Percentiles rank a stretch among this genome's conserved stretches.
Evolutionary conservation across 2,888 invertebrate genomes (phyloP).

Genomic region (Netelia melanura): DNA sequence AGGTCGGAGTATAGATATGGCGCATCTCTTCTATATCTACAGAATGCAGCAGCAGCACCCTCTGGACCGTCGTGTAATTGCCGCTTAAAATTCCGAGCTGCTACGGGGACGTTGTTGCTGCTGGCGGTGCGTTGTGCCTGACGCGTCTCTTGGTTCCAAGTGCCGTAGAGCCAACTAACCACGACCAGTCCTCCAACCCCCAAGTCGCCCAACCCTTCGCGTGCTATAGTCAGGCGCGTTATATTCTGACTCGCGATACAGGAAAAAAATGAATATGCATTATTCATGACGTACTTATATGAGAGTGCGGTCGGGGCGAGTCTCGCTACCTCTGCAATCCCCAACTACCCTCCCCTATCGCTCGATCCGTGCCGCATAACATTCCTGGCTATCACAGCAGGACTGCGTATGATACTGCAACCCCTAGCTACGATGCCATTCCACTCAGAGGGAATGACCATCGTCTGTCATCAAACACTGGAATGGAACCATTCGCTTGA

Average conservation of each 20-base stretch:
- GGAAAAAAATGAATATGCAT: conserved; percentile 71
- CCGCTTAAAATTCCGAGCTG: conserved; percentile 73
- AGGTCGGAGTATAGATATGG: too few species aligned
- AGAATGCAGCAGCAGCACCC: conserved; percentile 39
- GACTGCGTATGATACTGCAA: conserved; percentile 1
- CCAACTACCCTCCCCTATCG: too few species aligned
- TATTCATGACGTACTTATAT: conserved; percentile 69
- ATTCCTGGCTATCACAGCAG: too few species aligned
- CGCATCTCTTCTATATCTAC: conserved; percentile 4
- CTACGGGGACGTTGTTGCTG: conserved; percentile 61
- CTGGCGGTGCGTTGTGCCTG: conserved; percentile 34
- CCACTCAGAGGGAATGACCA: conserved; percentile 45
- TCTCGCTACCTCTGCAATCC: background rate
- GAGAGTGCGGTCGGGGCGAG: conserved; percentile 29
- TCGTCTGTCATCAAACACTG: conserved; percentile 18
- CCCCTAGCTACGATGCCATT: conserved; percentile 1
- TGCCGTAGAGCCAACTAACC: conserved; percentile 62
- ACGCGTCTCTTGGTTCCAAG: conserved; percentile 52
- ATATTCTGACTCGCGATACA: conserved; percentile 64
- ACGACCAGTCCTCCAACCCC: conserved; percentile 14
- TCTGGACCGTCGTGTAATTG: conserved; percentile 71
- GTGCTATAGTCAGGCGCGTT: background rate
- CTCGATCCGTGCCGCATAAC: too few species aligned
- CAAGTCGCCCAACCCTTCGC: background rate
- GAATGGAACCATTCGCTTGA: conserved; percentile 44